These are phyloP conservation scores for Myrmecobius fasciatus DNA, from an alignment of 2,113 vertebrate species.

Conservation along the genomic window DNA sequence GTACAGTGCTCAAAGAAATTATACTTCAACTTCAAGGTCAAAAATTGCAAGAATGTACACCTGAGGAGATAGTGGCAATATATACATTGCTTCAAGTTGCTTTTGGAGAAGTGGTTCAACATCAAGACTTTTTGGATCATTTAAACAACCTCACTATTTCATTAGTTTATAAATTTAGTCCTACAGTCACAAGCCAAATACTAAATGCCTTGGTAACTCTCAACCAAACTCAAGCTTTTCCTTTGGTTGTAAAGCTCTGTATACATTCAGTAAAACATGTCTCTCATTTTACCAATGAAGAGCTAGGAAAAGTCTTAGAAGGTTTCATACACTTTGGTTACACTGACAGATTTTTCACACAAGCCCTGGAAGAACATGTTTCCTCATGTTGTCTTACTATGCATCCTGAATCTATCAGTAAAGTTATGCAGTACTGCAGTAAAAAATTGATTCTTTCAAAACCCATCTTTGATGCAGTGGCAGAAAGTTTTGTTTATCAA, in stretches of 20 bases:
- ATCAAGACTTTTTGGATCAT: slow-evolving; percentile 85
- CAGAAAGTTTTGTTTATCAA: slow-evolving; percentile 89
- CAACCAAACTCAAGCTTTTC: slow-evolving; percentile 84
- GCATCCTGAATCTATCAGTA: slow-evolving; percentile 85
- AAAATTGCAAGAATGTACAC: slow-evolving; percentile 81
- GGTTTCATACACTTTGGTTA: slow-evolving; percentile 90
- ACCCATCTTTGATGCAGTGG: slow-evolving; percentile 86
- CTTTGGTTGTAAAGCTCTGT: slow-evolving; percentile 89
- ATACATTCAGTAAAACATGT: slow-evolving; percentile 86
- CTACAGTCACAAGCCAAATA: slow-evolving; percentile 81
- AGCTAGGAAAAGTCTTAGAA: slow-evolving; percentile 87
- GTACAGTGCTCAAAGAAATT: slow-evolving; percentile 79
- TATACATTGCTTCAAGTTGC: slow-evolving; percentile 87
- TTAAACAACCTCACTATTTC: slow-evolving; percentile 84
- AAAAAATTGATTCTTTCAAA: slow-evolving; percentile 87
- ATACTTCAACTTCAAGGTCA: slow-evolving; percentile 83
- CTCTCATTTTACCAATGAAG: slow-evolving; percentile 85
- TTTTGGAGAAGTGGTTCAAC: slow-evolving; percentile 69
- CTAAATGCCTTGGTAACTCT: slow-evolving; percentile 87
- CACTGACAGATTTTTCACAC: slow-evolving; percentile 85
- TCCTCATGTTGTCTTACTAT: slow-evolving; percentile 79
- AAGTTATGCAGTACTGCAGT: slow-evolving; percentile 88
- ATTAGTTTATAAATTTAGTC: slow-evolving; percentile 80
- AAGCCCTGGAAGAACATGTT: slow-evolving; percentile 86
- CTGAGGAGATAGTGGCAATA: slow-evolving; percentile 82